Conservation (phyloP, 2,797 vertebrate species). For the Adrianichthys oophorus region DNA sequence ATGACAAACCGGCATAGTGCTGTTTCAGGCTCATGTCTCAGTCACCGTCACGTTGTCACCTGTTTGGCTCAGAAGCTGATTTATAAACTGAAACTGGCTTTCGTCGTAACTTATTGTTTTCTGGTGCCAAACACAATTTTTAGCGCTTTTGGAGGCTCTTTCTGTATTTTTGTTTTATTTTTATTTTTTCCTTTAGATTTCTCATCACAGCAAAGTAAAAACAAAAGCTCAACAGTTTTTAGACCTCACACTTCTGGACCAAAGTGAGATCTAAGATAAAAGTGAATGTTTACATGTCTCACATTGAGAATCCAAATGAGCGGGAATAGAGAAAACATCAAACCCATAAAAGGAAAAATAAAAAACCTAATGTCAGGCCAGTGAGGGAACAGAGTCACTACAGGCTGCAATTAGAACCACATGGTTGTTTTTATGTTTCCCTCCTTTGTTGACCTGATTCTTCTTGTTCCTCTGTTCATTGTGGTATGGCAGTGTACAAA, state of each 20-base stretch:
- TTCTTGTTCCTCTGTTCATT: constrained; percentile 76
- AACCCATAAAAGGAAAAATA: constrained; percentile 25
- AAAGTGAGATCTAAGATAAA: constrained; percentile 47
- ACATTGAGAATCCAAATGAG: constrained; percentile 74
- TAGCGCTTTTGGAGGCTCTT: constrained; percentile 26
- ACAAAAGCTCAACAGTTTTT: not conserved
- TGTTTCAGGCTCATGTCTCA: constrained; percentile 41
- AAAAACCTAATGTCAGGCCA: constrained; percentile 29
- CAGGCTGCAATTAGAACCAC: constrained; percentile 49
- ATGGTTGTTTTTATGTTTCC: constrained; percentile 60
- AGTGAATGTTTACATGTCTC: constrained; percentile 72
- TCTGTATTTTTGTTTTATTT: not conserved
- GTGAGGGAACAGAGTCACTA: constrained; percentile 47
- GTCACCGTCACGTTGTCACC: constrained; percentile 38
- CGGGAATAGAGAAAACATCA: constrained; percentile 8
- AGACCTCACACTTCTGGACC: constrained; percentile 55
- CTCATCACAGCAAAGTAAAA: no score
- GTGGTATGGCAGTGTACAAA: constrained; percentile 79
- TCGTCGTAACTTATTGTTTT: constrained; percentile 39
- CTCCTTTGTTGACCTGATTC: constrained; percentile 67
- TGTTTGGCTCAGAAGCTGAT: constrained; percentile 40
- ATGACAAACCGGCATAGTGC: constrained; percentile 39
- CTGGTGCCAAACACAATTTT: constrained; percentile 56
- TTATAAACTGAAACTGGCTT: constrained; percentile 38
- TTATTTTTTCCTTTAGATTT: constrained; percentile 2